Conservation (phyloP, 2,888 invertebrate genomes). For the Amphipoea lucens region DNA sequence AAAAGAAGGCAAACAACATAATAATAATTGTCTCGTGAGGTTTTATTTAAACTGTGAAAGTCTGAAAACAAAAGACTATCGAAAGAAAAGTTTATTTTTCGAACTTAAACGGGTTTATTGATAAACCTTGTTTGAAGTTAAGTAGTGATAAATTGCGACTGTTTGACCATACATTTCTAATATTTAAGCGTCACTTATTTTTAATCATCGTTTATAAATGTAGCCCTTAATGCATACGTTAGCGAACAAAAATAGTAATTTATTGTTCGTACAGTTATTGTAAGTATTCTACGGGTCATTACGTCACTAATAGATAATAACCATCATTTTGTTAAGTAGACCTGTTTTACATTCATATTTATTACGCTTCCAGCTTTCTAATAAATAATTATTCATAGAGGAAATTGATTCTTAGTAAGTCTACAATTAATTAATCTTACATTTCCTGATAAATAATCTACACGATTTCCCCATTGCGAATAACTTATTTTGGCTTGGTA, state of each 20-base stretch:
- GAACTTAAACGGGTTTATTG: not conserved
- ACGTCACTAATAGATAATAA: slow-evolving; percentile 12
- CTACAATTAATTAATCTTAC: not conserved
- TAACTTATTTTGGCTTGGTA: not conserved
- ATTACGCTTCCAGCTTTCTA: slow-evolving; percentile 23
- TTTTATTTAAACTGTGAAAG: not conserved
- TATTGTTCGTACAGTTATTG: not conserved
- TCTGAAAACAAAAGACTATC: not conserved
- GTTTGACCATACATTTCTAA: too few species aligned
- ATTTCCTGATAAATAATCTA: slow-evolving; percentile 3
- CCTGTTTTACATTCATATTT: slow-evolving; percentile 8
- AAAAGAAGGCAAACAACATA: not conserved
- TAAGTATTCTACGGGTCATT: not conserved
- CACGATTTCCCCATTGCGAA: not conserved
- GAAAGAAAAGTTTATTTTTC: not conserved
- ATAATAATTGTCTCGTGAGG: not conserved
- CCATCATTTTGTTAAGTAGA: slow-evolving; percentile 5
- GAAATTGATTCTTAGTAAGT: slow-evolving; percentile 3
- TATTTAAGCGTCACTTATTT: too few species aligned
- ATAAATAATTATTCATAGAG: slow-evolving; percentile 1
- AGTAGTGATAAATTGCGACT: not conserved
- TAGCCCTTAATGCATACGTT: not conserved
- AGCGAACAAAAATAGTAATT: slow-evolving; percentile 13
- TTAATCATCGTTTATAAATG: too few species aligned
- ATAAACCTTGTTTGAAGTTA: not conserved